Percentiles rank a stretch among this genome's conserved stretches.
Conservation (phyloP, 2,888 invertebrate genomes). For the Dicyrtomina minuta region DNA sequence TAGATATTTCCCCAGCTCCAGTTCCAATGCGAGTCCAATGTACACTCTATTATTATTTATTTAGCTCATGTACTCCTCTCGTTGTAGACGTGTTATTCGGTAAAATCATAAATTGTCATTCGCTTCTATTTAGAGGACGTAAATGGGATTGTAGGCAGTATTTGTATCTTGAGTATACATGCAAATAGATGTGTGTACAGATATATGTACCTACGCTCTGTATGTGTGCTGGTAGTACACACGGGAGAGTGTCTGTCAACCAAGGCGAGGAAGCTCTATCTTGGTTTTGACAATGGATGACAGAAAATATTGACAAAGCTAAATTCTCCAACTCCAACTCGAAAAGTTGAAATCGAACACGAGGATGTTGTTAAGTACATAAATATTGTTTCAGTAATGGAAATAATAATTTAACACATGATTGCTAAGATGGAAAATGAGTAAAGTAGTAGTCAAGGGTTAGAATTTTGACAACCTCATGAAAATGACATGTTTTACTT, state of each 20-base stretch:
- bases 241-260: background rate
- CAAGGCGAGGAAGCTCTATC: background rate
- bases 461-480: constrained; percentile 17
- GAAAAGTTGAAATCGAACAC: no score
- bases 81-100: background rate
- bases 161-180: no score
- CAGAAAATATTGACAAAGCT: background rate
- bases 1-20: no score
- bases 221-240: no score
- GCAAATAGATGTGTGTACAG: background rate
- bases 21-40: background rate
- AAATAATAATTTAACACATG: constrained; percentile 23
- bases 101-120: constrained; percentile 8
- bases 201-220: no score
- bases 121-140: no score
- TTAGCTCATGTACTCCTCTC: background rate
- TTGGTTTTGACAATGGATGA: constrained; percentile 1
- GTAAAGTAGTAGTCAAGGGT: constrained; percentile 7
- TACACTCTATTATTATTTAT: constrained; percentile 13
- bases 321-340: no score
- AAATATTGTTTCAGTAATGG: constrained; percentile 25
- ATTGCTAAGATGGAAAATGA: constrained; percentile 16
- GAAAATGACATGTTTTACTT: constrained; percentile 22
- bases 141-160: no score
- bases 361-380: background rate